Evolutionary conservation across 1,140 invertebrate species (phyloP), one percentile per base, ranked within the genome.

Genomic region (Leptinotarsa undecemlineata): DNA sequence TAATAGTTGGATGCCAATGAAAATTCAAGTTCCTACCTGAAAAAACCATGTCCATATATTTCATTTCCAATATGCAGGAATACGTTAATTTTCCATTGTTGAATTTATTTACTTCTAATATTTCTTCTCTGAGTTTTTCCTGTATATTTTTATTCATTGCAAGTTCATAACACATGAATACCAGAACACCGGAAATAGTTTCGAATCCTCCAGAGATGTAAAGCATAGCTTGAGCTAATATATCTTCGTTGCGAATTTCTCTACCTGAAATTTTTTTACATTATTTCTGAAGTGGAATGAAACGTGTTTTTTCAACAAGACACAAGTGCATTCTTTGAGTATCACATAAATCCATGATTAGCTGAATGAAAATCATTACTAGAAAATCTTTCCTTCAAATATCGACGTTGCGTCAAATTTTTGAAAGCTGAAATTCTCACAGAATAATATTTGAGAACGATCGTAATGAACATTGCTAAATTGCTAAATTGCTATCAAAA

Each of bases 111-210:
- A 66, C 71, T 48, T 76, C 20, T 57, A 60, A 66, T 17, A 83
- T 80, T 81, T 87, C 85, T 8, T 83, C 64, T 47, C 80, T 77
- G 2, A 87, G 77, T 73, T 75, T 83, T 62, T 85, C 78, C 77
- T 88, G 87, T 42, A 87, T 78, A 14, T 89, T 86, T 5, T 86
- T 87, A 83, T 90, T 83, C 20, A 84, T 76, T 1, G 89, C 87
- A 62, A 91, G 80, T 69, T 86, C 84, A 75, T 88, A 82, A 13
- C 72, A 72, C 23, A 77, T 71, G 76, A 85, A 85, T 64, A 74
- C 74, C 68, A 85, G 64, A 11, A 78, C 20, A 3, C 80, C 78
- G 6, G 84, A 80, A 21, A 81, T 75, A 2, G 83, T 83, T 6
- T 85, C 85, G 70, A 86, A 86, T n/a, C 84, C 85, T 62, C 81